These are phyloP conservation scores for Forbesichthys papilliferus DNA, from an alignment of 2,113 vertebrate genomes.

Conservation along the genomic window DNA sequence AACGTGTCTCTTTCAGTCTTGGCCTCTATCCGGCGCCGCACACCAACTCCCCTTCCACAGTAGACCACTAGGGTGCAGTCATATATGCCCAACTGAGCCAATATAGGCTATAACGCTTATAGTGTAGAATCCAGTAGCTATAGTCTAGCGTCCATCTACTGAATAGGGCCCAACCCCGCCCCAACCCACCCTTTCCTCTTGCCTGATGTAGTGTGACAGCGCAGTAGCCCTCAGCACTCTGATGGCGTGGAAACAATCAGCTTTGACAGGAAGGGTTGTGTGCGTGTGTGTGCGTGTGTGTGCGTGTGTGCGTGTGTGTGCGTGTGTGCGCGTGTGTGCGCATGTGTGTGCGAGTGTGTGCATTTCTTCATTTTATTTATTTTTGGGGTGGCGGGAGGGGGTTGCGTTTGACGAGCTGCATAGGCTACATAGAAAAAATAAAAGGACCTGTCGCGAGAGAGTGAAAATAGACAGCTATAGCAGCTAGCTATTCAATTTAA, in stretches of 20 bases:
- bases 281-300: background rate
- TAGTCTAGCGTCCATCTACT: constrained; percentile 21
- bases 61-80: constrained; percentile 51
- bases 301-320: background rate
- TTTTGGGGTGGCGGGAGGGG: constrained; percentile 58
- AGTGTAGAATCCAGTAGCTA: background rate
- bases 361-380: background rate
- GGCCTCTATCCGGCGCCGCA: background rate
- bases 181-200: constrained; percentile 56
- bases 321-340: too few species aligned
- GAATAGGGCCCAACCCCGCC: constrained; percentile 32
- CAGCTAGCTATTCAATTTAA: too few species aligned
- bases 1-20: background rate
- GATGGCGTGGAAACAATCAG: constrained; percentile 81
- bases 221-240: constrained; percentile 74
- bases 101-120: constrained; percentile 23
- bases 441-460: constrained; percentile 70
- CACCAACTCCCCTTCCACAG: background rate
- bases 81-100: background rate
- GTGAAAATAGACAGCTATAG: constrained; percentile 4
- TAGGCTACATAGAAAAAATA: constrained; percentile 16
- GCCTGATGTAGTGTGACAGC: constrained; percentile 80
- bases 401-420: constrained; percentile 73
- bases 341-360: background rate
- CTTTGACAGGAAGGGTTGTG: constrained; percentile 76